Conservation (phyloP, 1,140 invertebrate species). For the Saccostrea echinata region DNA sequence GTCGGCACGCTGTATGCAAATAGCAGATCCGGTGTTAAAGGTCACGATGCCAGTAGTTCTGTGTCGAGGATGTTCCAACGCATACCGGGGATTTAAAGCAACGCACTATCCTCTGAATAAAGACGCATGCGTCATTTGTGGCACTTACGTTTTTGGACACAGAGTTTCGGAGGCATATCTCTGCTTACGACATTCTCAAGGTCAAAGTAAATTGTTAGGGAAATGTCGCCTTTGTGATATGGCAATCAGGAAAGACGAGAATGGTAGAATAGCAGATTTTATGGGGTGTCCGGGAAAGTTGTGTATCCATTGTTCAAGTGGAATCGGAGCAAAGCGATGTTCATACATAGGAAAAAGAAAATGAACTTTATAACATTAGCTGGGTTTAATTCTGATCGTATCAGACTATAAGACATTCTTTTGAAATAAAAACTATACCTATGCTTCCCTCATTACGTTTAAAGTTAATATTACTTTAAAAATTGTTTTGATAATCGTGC, state of each 20-base stretch:
- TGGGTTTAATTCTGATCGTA: neutral
- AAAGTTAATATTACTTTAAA: too few relatives aligned
- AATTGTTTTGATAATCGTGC: too few relatives aligned
- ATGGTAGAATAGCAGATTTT: neutral
- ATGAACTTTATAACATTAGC: neutral
- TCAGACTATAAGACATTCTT: neutral
- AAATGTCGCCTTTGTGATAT: constrained; percentile 5
- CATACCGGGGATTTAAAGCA: neutral
- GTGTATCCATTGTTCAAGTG: neutral
- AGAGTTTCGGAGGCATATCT: neutral
- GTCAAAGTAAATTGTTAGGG: neutral
- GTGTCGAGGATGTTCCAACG: neutral
- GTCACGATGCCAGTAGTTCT: neutral
- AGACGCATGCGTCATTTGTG: constrained; percentile 16
- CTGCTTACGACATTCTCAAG: neutral
- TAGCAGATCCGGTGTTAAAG: constrained; percentile 23
- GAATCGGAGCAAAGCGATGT: neutral
- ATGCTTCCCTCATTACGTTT: too few relatives aligned
- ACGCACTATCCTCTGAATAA: neutral
- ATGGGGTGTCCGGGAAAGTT: constrained; percentile 4
- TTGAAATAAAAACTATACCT: too few relatives aligned
- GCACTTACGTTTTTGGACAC: neutral
- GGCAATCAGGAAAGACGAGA: neutral
- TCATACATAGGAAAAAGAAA: constrained; percentile 16
- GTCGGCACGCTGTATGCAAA: constrained; percentile 5